These are phyloP conservation scores for Alviniconcha strummeri DNA, from an alignment of 2,888 invertebrate genomes.

Conservation along the genomic window DNA sequence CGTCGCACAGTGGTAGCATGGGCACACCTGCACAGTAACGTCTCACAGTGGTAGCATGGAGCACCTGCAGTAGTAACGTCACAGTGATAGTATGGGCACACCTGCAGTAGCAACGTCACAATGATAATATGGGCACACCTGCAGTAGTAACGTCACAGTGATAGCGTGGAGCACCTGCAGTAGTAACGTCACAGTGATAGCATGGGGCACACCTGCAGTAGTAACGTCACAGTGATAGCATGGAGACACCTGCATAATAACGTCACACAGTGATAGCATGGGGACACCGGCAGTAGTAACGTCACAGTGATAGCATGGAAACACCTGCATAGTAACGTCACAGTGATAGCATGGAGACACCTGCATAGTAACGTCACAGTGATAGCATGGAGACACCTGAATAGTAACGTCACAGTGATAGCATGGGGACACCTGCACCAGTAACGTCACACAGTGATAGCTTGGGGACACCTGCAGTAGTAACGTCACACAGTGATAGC, in stretches of 20 bases:
- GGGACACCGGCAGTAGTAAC: not conserved
- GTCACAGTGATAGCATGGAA: constrained; percentile 78
- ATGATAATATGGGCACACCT: not conserved
- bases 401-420: not conserved
- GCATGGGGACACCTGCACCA: not conserved
- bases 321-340: constrained; percentile 33
- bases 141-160: not conserved
- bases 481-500: not conserved
- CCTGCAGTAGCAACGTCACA: not conserved
- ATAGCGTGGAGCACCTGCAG: not conserved
- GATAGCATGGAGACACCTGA: not conserved
- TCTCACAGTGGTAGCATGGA: not conserved
- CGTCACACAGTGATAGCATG: not conserved
- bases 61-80: not conserved
- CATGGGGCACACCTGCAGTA: not conserved
- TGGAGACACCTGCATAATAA: constrained; percentile 76
- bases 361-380: not conserved
- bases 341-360: constrained; percentile 60
- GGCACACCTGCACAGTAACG: not conserved
- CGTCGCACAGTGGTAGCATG: not conserved
- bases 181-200: not conserved
- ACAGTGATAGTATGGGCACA: constrained; percentile 77
- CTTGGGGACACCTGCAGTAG: not conserved
- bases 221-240: constrained; percentile 73
- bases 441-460: constrained; percentile 63